A percentile compares a stretch with the other conserved stretches of the same genome.
Conservation (phyloP, 2,888 invertebrate genomes). For the Phaonia tiefii region DNA sequence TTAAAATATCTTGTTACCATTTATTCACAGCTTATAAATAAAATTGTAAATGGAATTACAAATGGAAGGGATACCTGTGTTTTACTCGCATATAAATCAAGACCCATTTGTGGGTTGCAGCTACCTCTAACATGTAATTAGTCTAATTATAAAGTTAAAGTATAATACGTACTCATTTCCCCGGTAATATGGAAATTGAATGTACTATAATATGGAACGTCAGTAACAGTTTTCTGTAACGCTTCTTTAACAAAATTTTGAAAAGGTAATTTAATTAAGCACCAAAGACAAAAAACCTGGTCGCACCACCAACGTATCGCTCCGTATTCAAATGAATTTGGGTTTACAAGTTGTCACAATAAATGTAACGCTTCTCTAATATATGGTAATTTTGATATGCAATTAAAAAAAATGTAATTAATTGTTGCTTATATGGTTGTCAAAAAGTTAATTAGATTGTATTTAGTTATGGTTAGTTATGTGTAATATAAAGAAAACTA, state of each 20-base stretch:
- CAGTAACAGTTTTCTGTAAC: too few species aligned
- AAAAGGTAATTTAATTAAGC: conserved; percentile 5
- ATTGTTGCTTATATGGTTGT: conserved; percentile 27
- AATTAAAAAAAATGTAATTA: conserved; percentile 1
- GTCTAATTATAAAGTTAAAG: conserved; percentile 4
- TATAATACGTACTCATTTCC: too few species aligned
- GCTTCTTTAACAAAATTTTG: too few species aligned
- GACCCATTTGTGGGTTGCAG: too few species aligned
- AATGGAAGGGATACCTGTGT: too few species aligned
- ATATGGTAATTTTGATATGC: conserved; percentile 22
- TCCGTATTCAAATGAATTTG: conserved; percentile 2
- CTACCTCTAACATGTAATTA: conserved; percentile 1
- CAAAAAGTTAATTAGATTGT: conserved; percentile 29
- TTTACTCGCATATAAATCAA: too few species aligned
- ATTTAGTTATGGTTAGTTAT: conserved; percentile 39
- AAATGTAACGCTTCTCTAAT: conserved; percentile 26
- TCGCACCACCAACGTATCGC: too few species aligned
- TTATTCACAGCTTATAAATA: too few species aligned
- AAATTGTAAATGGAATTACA: too few species aligned
- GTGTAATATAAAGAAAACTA: neutral
- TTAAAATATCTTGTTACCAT: too few species aligned
- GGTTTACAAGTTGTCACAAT: conserved; percentile 9
- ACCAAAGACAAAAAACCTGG: neutral
- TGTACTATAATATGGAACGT: too few species aligned
- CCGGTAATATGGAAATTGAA: too few species aligned